Evolutionary conservation across 2,888 invertebrate genomes (phyloP).

Genomic region (Saturnia pavonia): DNA sequence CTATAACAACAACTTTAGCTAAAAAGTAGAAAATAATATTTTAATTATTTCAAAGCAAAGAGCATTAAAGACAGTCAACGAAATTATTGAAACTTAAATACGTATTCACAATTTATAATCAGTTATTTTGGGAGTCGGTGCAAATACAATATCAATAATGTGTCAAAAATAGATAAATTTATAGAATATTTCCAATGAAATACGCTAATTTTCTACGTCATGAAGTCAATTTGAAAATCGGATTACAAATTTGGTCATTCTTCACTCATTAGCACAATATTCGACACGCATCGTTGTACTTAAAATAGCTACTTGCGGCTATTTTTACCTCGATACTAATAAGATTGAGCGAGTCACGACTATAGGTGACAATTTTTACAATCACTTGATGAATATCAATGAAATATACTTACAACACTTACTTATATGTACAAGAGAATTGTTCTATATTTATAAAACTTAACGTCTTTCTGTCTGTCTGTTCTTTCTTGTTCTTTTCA

Average conservation of each 20-base stretch:
- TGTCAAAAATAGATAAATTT: conserved; percentile 26
- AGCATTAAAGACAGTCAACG: too few species aligned
- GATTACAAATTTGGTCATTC: conserved; percentile 40
- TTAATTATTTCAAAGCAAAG: too few species aligned
- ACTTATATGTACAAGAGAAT: background rate
- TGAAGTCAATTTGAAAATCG: conserved; percentile 29
- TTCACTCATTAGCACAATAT: conserved; percentile 37
- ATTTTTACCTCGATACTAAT: conserved; percentile 43
- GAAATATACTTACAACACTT: conserved; percentile 23
- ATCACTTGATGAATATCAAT: conserved; percentile 28
- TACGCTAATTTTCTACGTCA: conserved; percentile 35
- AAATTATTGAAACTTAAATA: too few species aligned
- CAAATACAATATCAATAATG: conserved; percentile 25
- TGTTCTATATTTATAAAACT: background rate
- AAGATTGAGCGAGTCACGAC: conserved; percentile 32
- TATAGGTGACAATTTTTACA: conserved; percentile 34
- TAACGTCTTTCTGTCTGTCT: too few species aligned
- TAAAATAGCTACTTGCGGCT: conserved; percentile 39
- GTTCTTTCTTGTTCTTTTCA: too few species aligned
- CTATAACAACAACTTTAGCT: too few species aligned
- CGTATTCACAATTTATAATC: too few species aligned
- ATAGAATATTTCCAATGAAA: conserved; percentile 29
- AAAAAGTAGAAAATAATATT: too few species aligned
- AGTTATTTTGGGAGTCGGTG: too few species aligned
- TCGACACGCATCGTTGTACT: conserved; percentile 27